Evolutionary conservation across 2,113 vertebrate species (phyloP), one percentile per base, ranked within the genome.

Genomic region (Pantherophis guttatus): DNA sequence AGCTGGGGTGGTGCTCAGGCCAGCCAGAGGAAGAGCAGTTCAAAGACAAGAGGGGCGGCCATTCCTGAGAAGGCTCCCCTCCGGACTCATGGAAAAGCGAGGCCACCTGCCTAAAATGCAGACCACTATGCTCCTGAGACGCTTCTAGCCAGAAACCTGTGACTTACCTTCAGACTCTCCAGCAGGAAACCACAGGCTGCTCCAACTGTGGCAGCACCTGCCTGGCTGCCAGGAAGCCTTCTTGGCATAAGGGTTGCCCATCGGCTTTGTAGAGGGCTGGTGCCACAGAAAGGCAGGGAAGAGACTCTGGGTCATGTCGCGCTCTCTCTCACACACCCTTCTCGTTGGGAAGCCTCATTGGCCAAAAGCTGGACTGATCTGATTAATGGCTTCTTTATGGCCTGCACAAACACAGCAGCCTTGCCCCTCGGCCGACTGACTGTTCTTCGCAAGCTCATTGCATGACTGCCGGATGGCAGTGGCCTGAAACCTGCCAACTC

Each of bases 71-170:
- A 12, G 26, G 3, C 26, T 26, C 39, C 75, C 75, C 75, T 3
- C 1, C 44, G 75, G 44, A 24, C 85, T 11, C 3, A 0, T 19
- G 21, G 10, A 23, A 21, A 8, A 81, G 2, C 7, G 1, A 1
- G 33, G 3, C 33, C 8, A 0, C 15, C 33, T 0, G 0, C 33
- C 70, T 5, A 5, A 70, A 70, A 15, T n/a, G 29, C 65, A 70
- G 11, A 5, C 13, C 5, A 15, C n/a, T 2, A 13, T 33, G 65
- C 29, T 33, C n/a, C 70, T 0, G 13, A 19, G n/a, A 17, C 1
- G 0, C 33, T 39, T 81, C 70, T 19, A 39, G 15, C 7, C 70
- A 81, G 70, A 19, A 39, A 81, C 17, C 75, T 3, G 17, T 21
- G 33, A 44, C 75, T 39, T 44, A 81, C 75, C 75, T 81, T 44